Evolutionary conservation across 1,140 invertebrate species (phyloP), one percentile per base, ranked within the genome.

Genomic region (Heliconius himera): DNA sequence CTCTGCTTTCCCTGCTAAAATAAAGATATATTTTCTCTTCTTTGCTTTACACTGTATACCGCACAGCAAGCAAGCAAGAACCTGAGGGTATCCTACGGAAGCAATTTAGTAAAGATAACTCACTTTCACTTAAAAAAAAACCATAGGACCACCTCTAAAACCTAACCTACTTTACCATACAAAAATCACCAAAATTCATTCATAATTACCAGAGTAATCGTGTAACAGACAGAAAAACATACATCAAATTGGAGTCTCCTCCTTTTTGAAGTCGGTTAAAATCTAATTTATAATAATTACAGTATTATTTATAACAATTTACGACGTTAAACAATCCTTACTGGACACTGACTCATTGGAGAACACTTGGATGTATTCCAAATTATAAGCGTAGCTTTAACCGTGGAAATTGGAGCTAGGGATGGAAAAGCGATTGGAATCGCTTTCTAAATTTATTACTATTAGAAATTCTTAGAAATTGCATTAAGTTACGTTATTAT

Each of bases 321-420:
- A 29, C 60, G 60, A 26, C 26, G 22, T 66, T 66, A 22, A 56
- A 66, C 60, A 66, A 66, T 66, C 26, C 22, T 29, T 66, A 6
- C 22, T 66, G 22, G 9, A 66, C 13, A 66, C 60, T 66, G 60
- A 66, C 60, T 66, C 60, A 60, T 60, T 11, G 56, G 56, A 66
- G 60, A 66, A 29, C 9, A 66, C 22, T 66, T 66, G 60, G 60
- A 66, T 29, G 9, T 29, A 3, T 11, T 66, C 60, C 60, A 66
- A 66, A 66, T 29, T 66, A 66, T 66, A 66, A 66, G 16, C 60
- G 9, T 66, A 26, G 60, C n/a, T 66, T 29, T 29, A 66, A 66
- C 22, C 26, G 60, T 66, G 60, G 60, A 66, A 66, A 66, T 66
- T 66, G 22, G 60, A 66, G 26, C 60, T 66, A 66, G 60, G 60